Base-by-base conservation (phyloP, 2,797 vertebrate genomes). In the Sylvia borin region DNA sequence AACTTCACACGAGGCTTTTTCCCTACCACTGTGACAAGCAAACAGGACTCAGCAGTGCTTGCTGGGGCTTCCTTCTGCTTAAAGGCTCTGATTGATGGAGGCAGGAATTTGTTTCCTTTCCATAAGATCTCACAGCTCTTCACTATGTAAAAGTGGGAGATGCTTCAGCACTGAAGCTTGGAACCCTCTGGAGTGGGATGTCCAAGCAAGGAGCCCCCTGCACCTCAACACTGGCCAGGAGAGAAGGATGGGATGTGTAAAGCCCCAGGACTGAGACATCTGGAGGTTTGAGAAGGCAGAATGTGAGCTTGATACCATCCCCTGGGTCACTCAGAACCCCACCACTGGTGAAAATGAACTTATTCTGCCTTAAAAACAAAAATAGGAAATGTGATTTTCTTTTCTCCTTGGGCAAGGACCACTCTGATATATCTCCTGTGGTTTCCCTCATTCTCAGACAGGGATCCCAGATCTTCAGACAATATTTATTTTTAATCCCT, bases 81-180 rank as follows among this genome's bases (percentile, higher is more conserved):
- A 62, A 75, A 36, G 74, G 51, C 66, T 79, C 81, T 68, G 91
- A 91, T 60, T 90, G 88, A 90, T 70, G 40, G 18, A 11, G 31
- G 20, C n/a, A 10, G 11, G 11, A 7, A 36, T 88, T 91, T 26
- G 7, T 66, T 90, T 85, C 36, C 42, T 24, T 94, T 66, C 88
- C 60, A 6, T 25, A 60, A 85, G 48, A 50, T 85, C 85, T 60
- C 75, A 66, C 31, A 85, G 51, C 71, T 87, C 78, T 65, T 84
- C 77, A 14, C 54, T 26, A 0, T 10, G 8, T 42, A 26, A 55
- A 65, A 55, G 45, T 25, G 3, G 36, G 80, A 64, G 83, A 71
- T 55, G 22, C 47, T 77, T 32, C 6, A 13, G 57, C 60, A 24
- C 45, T 1, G 3, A 25, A 45, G 16, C 27, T 71, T 48, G 17